phyloP scores from a whole-genome alignment of 2,888 invertebrate species.

The Tryphoninae sp. region DNA sequence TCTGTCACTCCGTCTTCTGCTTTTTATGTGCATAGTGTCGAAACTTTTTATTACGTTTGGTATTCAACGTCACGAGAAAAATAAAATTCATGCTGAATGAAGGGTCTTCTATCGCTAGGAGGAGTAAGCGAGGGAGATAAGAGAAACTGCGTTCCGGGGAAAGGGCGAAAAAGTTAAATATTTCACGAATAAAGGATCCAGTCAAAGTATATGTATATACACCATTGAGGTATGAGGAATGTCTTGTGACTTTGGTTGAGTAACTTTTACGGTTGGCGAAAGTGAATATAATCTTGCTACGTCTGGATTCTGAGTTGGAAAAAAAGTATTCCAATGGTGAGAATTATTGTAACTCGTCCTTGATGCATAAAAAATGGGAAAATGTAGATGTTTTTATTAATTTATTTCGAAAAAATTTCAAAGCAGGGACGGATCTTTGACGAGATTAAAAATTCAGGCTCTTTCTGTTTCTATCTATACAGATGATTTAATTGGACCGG shows the following conservation, averaged over 20 bases:
- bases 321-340: neutral
- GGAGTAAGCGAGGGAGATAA: neutral
- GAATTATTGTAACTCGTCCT: slow-evolving; percentile 7
- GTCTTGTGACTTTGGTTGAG: slow-evolving; percentile 24
- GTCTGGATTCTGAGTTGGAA: neutral
- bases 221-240: neutral
- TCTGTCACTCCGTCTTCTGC: neutral
- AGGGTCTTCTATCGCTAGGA: neutral
- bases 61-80: neutral
- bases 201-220: neutral
- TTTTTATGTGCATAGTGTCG: neutral
- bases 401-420: neutral
- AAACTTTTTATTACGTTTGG: neutral
- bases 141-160: neutral
- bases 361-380: neutral
- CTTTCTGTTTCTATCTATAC: too few species aligned
- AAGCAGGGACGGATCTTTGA: neutral
- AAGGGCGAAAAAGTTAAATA: slow-evolving; percentile 5
- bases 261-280: slow-evolving; percentile 32
- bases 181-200: neutral
- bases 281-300: slow-evolving; percentile 22
- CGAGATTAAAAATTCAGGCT: too few species aligned
- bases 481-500: too few species aligned
- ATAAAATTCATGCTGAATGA: neutral
- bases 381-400: slow-evolving; percentile 8